phyloP scores from a whole-genome alignment of 64 coral and sea anemone species.

The Montipora foliosa region DNA sequence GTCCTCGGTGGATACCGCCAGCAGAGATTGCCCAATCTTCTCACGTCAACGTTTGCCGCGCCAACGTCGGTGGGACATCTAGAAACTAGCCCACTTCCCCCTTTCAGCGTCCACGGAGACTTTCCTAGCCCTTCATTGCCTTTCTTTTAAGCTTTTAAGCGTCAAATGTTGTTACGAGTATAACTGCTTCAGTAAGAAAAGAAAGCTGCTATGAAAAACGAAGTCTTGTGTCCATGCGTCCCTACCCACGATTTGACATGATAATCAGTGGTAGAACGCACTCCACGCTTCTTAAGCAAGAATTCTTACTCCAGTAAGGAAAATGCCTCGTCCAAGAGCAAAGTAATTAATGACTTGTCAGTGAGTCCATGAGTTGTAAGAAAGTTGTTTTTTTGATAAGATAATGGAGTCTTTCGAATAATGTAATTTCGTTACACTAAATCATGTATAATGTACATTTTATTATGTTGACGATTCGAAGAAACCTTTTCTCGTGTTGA shows the following conservation, averaged over 20 bases:
- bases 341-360: too few relatives aligned
- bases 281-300: too few relatives aligned
- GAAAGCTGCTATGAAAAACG: too few relatives aligned
- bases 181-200: too few relatives aligned
- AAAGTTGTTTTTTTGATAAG: neutral
- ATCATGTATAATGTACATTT: too few relatives aligned
- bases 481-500: neutral
- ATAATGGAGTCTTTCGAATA: neutral
- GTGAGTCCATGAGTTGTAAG: neutral
- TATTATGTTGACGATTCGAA: neutral
- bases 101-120: slow-evolving; percentile 30
- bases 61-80: neutral
- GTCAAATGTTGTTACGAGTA: neutral
- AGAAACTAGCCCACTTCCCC: neutral
- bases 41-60: slow-evolving; percentile 19
- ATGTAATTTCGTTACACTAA: neutral
- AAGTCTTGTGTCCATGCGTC: too few relatives aligned
- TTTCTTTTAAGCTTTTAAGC: neutral
- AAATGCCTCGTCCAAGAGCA: too few relatives aligned
- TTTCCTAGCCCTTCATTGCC: slow-evolving; percentile 19
- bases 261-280: too few relatives aligned
- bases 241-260: too few relatives aligned
- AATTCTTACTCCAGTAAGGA: too few relatives aligned
- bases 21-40: slow-evolving; percentile 8
- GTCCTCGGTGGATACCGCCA: slow-evolving; percentile 19